phyloP scores from a whole-genome alignment of 2,797 vertebrate genomes.

The Halcyon badia region DNA sequence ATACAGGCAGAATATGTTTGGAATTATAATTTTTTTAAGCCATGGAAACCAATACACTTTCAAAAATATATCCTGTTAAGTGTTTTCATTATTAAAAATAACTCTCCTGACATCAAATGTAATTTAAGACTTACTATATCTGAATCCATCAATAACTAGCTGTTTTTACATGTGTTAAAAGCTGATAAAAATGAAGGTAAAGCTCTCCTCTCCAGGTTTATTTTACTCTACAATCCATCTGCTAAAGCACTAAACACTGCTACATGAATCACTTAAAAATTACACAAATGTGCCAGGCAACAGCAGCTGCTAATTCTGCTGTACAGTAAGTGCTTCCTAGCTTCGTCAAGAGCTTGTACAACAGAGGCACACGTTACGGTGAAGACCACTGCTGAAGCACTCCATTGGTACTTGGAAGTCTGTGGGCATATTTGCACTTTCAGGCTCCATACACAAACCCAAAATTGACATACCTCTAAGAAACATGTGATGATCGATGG shows the following conservation, averaged over 20 bases:
- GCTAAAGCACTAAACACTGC: not conserved
- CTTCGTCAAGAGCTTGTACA: not conserved
- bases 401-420: not conserved
- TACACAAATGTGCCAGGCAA: not conserved
- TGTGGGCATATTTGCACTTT: not conserved
- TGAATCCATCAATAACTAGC: not conserved
- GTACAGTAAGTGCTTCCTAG: not conserved
- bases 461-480: not conserved
- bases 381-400: not conserved
- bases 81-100: not conserved
- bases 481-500: not conserved
- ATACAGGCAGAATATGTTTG: not conserved
- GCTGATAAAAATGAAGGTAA: not conserved
- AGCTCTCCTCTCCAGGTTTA: not conserved
- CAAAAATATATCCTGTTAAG: not conserved
- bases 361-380: rapidly evolving
- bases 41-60: not conserved
- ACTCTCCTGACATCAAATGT: not conserved
- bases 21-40: not conserved
- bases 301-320: not conserved
- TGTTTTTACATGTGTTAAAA: not conserved
- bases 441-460: not conserved
- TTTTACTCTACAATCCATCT: not conserved
- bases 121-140: not conserved
- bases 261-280: not conserved